Conservation (phyloP, 2,113 vertebrate species). For the Nibea coibor region DNA sequence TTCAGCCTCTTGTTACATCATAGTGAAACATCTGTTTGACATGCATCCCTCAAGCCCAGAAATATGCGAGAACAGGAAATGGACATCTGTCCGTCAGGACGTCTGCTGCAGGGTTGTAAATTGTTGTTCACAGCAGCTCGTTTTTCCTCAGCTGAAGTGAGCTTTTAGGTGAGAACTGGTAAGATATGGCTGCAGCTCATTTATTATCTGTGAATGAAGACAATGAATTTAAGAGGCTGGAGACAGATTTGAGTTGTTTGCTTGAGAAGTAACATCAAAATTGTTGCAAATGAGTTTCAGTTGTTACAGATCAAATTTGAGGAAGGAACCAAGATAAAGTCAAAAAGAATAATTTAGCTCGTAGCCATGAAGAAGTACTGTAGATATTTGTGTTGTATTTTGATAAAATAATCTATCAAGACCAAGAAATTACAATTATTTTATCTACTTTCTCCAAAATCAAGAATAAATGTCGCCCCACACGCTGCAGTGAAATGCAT, state of each 20-base stretch:
- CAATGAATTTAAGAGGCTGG: too few relatives aligned
- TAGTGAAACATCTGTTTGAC: conserved; percentile 58
- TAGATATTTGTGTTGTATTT: too few relatives aligned
- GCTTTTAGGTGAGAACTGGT: background rate
- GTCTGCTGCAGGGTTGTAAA: conserved; percentile 29
- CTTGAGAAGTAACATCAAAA: background rate
- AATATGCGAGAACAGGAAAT: conserved; percentile 62
- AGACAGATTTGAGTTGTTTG: too few relatives aligned
- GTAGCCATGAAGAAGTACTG: too few relatives aligned
- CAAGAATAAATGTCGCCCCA: background rate
- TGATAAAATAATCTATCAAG: too few relatives aligned
- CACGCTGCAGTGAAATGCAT: background rate
- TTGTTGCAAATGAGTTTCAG: background rate
- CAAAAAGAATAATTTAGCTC: too few relatives aligned
- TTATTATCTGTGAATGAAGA: too few relatives aligned
- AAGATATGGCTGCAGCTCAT: background rate
- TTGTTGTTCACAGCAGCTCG: conserved; percentile 8
- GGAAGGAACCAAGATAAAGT: too few relatives aligned
- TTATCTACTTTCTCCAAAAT: too few relatives aligned
- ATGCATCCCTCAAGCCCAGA: conserved; percentile 39
- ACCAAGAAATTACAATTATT: too few relatives aligned
- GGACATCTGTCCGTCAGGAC: conserved; percentile 50
- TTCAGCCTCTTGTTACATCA: conserved; percentile 12
- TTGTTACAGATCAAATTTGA: too few relatives aligned
- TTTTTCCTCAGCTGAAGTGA: background rate